Conservation (phyloP, 1,140 invertebrate species). For the Euschistus heros region DNA sequence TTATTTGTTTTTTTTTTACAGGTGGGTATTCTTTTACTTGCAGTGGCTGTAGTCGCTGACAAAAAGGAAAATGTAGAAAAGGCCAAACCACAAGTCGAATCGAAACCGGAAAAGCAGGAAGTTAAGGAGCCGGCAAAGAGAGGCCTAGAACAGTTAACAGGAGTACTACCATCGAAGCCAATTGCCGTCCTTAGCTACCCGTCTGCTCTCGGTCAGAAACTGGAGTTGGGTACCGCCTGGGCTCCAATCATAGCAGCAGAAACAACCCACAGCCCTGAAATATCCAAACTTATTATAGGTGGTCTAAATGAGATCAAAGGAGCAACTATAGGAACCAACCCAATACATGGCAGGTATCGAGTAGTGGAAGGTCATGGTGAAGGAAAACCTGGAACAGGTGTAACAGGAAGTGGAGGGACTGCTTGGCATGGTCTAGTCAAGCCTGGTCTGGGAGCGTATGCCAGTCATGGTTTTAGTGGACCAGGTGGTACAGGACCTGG, state of each 20-base stretch:
- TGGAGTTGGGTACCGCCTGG: not conserved
- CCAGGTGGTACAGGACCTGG: too few species aligned
- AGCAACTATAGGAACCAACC: not conserved
- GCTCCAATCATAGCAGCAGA: not conserved
- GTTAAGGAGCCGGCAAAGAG: not conserved
- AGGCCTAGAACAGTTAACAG: not conserved
- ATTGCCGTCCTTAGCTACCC: not conserved
- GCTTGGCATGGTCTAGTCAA: not conserved
- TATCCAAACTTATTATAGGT: not conserved
- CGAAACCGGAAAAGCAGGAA: not conserved
- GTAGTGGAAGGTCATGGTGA: not conserved
- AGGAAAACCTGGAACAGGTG: not conserved
- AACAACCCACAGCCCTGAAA: not conserved
- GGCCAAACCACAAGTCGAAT: too few species aligned
- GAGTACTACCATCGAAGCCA: not conserved
- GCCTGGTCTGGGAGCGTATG: too few species aligned
- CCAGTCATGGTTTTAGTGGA: too few species aligned
- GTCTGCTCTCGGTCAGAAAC: not conserved
- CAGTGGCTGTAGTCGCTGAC: not conserved
- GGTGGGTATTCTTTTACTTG: not conserved
- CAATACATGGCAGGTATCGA: too few species aligned
- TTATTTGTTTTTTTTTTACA: slow-evolving; percentile 1
- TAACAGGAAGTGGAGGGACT: not conserved
- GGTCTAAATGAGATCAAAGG: not conserved
- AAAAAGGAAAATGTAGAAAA: too few species aligned